Base-by-base conservation (phyloP, 2,113 vertebrate species). In the Clarias magur region DNA sequence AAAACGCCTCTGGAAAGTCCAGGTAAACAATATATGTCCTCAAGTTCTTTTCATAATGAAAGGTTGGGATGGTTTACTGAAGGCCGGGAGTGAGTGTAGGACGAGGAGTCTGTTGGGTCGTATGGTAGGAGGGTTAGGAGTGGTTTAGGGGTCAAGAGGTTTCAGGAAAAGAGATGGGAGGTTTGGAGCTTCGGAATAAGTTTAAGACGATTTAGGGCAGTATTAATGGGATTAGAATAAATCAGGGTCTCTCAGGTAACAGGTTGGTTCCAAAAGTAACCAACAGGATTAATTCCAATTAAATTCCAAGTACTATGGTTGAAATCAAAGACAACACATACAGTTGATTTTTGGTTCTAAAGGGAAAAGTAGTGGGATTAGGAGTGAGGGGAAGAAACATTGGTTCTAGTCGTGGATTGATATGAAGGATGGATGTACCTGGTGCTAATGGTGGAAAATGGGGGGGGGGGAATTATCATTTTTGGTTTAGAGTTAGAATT, bases 1-100 rank as follows among this genome's bases (percentile, higher is more conserved):
- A 97, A 97, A 97, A 96, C 95, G 95, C 96, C 92, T 94, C 97
- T n/a, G 96, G 96, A 91, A 99, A 99, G 95, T 93, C 96, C 89
- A 99, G 98, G 98, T 99, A 96, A 97, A 59, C 17, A 75, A 21
- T 4, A 59, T 3, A 62, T 7, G 4, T 1, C 2, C 0, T 19
- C 27, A 1, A 17, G 12, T 60, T 60, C 9, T 60, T 34, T 34
- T 80, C 57, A 23, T 59, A 13, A 13, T 34, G 12, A 0, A 30
- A 38, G 54, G 10, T 79, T 59, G 21, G 23, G 53, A 16, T 27
- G 42, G 30, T 79, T 79, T 79, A 56, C 13, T 53, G 10, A 19
- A 56, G 4, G 13, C 25, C 9, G 8, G 21, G 54, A 57, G 9
- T 3, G 17, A 0, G 27, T 27, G 78, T 38, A 30, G 80, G 59